Evolutionary conservation across 2,888 invertebrate species (phyloP), one percentile per base, ranked within the genome.

Genomic region (Acleris cristana): DNA sequence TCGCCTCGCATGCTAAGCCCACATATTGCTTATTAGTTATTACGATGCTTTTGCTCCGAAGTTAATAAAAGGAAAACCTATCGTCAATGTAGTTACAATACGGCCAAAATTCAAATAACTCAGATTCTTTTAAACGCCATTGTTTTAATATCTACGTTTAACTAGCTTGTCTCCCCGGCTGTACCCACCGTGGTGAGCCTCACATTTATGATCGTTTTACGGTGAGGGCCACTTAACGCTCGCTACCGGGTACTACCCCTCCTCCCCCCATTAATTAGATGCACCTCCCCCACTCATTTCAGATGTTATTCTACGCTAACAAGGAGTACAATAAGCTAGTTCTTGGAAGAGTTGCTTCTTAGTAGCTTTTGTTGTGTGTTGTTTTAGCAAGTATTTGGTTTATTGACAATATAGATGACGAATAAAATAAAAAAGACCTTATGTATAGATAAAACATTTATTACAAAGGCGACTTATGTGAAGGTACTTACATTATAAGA

Each of bases 201-300:
- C 84, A 83, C 87, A 88, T 91, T 90, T 91, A 90, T 90, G 90
- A 91, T 90, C 86, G 89, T 88, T 89, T 89, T 88, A 89, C 86
- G 79, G 85, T 83, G 81, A 86, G 88, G 80, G 88, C 86, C 90
- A 92, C 92, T 92, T 91, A 92, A 83, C 90, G 87, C 85, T 80
- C 80, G 80, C 79, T 89, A 88, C 87, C 83, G 85, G 81, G 82
- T 81, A 83, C 81, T 75, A 74, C 74, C 71, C 78, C 75, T 72
- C 73, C 64, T 67, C 69, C 52, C 70, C 69, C 66, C 72, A 69
- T 72, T 86, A 85, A 86, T 86, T 85, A 87, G 87, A 86, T 85
- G 84, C 86, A 84, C 81, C 80, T 78, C 80, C 76, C 80, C 74
- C 74, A 64, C 61, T 44, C 51, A 64, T 68, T 57, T 62, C 40